A percentile compares a stretch with the other conserved stretches of the same genome.
Evolutionary conservation across 2,888 invertebrate genomes (phyloP).

Genomic region (Heliconius ethilla): DNA sequence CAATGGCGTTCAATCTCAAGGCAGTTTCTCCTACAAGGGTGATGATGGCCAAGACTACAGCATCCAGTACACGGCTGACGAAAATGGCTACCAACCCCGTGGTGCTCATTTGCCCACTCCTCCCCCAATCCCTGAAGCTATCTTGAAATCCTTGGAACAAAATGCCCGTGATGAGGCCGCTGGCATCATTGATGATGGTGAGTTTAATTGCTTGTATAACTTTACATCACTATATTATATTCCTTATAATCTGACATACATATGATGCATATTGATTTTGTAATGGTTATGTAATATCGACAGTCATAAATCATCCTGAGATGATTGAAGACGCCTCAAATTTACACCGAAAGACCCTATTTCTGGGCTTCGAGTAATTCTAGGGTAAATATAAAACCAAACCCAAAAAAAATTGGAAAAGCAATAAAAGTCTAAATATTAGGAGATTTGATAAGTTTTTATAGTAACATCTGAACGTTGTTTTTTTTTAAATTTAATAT

Average conservation of each 20-base stretch:
- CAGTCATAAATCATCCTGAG: slow-evolving; percentile 19
- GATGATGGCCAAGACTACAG: slow-evolving; percentile 79
- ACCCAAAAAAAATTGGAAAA: background rate
- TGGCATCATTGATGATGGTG: slow-evolving; percentile 61
- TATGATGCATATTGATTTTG: slow-evolving; percentile 25
- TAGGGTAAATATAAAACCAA: background rate
- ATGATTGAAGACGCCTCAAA: slow-evolving; percentile 14
- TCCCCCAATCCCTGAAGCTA: slow-evolving; percentile 77
- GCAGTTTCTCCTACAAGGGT: slow-evolving; percentile 76
- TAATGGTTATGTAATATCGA: slow-evolving; percentile 15
- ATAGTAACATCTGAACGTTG: no score
- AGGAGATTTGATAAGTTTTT: background rate
- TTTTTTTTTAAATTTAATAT: no score
- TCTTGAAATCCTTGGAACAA: slow-evolving; percentile 76
- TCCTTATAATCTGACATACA: slow-evolving; percentile 10
- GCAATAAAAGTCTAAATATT: background rate
- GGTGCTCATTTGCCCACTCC: slow-evolving; percentile 77
- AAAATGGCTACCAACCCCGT: slow-evolving; percentile 75
- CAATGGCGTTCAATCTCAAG: slow-evolving; percentile 77
- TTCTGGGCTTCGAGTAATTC: background rate
- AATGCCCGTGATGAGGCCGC: slow-evolving; percentile 79
- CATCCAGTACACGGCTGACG: slow-evolving; percentile 77
- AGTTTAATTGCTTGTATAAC: background rate
- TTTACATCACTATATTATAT: slow-evolving; percentile 5
- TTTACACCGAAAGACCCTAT: slow-evolving; percentile 7